Base-by-base conservation (phyloP, 2,113 vertebrate species). In the Psophia crepitans region DNA sequence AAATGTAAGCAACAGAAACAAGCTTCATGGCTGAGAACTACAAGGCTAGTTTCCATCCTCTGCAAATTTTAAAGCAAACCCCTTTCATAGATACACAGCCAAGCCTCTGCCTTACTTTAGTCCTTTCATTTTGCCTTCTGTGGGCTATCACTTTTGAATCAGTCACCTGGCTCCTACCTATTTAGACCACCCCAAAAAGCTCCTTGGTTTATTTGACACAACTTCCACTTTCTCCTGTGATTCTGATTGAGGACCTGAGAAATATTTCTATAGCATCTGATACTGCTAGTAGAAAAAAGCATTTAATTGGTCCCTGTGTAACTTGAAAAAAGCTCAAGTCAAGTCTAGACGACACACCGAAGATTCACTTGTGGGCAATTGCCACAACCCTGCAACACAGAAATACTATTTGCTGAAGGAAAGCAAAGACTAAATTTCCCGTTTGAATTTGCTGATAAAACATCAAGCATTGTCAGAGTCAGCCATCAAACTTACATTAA, bases 401-500 rank as follows among this genome's bases (percentile, higher is more conserved):
- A 84, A 89, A 78, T 91, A 82, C 41, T 91, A 84, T 78, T 95
- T 84, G 43, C 51, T 82, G 46, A 94, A 91, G 81, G n/a, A 94
- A 95, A 82, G 75, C 20, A 63, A 75, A 79, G 74, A 91, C 63
- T 81, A 39, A 51, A 95, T 94, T 91, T 97, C 94, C 58, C 39
- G 57, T 30, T 82, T 96, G 56, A 74, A 78, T 96, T 89, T 78
- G 43, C 54, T 94, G 95, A 93, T 91, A 93, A 91, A 97, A 84
- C 70, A 64, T 46, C 74, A 64, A 70, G 23, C 43, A 78, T 60
- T 84, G 54, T 78, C 69, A 84, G 68, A 87, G 15, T 41, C 43
- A 71, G 37, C 51, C 77, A 95, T 37, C 49, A 78, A 93, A 89
- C 64, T 57, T 41, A 33, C 30, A 87, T 70, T 80, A 82, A 81